Evolutionary conservation across 2,888 invertebrate genomes (phyloP), one percentile per base, ranked within the genome.

Genomic region (Brachypalpus laphriformis): DNA sequence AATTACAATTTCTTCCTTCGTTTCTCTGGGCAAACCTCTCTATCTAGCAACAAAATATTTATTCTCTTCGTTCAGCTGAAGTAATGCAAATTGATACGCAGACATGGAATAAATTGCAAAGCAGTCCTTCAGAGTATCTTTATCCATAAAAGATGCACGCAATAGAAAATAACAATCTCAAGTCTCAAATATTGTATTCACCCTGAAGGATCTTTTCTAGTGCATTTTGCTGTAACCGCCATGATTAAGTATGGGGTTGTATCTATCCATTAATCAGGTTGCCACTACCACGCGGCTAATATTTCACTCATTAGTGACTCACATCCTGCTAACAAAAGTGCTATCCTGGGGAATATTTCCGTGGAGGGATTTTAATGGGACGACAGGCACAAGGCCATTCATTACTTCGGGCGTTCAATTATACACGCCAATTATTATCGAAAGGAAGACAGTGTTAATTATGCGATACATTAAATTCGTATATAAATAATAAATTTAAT

Each of bases 261-360:
- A 14, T 25, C 7, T 14, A 20, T 28, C 45, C 31, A 70, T 47
- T 70, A 47, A 70, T 57, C 34, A 34, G 34, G 3, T 47, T 8
- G 14, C 47, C 57, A 70, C 37, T 45, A 25, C 11, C 22, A n/a
- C 31, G 22, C 6, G 45, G 45, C 28, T 56, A 45, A 22, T 56
- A 47, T 57, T 57, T 56, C 70, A 70, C 34, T 70, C 70, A 70
- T 47, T 57, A 57, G 31, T 18, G 20, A n/a, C 16, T 8, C 16
- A 57, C 14, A 18, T 34, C 22, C 22, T 34, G 49, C 1, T 4
- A 25, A 7, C 14, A 14, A 51, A 25, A 18, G 20, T 37, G 18
- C 49, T 34, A 34, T 45, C 47, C 31, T 57, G 5, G 56, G 40
- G 0, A 20, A 47, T 11, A 65, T 31, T 28, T 9, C 3, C 3